phyloP scores from a whole-genome alignment of 2,888 invertebrate genomes.

The Sicus ferrugineus region DNA sequence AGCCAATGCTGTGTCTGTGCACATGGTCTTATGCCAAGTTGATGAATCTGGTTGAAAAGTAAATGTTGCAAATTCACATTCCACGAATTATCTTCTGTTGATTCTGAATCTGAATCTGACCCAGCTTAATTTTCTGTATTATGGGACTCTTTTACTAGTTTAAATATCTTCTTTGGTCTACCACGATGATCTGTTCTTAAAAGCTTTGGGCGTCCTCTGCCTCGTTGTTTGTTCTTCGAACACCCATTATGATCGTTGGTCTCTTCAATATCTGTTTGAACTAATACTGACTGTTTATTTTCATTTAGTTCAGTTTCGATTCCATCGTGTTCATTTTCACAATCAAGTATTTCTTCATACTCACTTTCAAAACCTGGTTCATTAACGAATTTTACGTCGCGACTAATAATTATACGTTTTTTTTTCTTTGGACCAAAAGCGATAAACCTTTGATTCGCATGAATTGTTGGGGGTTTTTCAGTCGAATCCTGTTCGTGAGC shows the following conservation, averaged over 20 bases:
- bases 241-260: not conserved
- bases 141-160: not conserved
- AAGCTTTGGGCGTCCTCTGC: constrained; percentile 38
- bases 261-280: constrained; percentile 2
- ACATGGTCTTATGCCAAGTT: constrained; percentile 26
- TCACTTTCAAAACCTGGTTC: constrained; percentile 32
- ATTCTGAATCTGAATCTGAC: not conserved
- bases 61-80: constrained; percentile 32
- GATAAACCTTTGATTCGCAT: constrained; percentile 39
- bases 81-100: constrained; percentile 32
- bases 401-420: constrained; percentile 36
- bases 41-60: constrained; percentile 12
- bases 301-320: constrained; percentile 30
- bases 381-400: constrained; percentile 40
- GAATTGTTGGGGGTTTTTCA: too few relatives aligned
- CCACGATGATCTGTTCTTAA: constrained; percentile 11
- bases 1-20: constrained; percentile 15
- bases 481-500: too few relatives aligned
- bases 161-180: constrained; percentile 35
- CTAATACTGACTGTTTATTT: constrained; percentile 4
- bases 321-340: constrained; percentile 19
- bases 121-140: not conserved
- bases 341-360: constrained; percentile 34
- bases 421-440: constrained; percentile 34
- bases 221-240: constrained; percentile 19